phyloP scores from a whole-genome alignment of 2,797 vertebrate species.

The Dendrocincla tyrannina region DNA sequence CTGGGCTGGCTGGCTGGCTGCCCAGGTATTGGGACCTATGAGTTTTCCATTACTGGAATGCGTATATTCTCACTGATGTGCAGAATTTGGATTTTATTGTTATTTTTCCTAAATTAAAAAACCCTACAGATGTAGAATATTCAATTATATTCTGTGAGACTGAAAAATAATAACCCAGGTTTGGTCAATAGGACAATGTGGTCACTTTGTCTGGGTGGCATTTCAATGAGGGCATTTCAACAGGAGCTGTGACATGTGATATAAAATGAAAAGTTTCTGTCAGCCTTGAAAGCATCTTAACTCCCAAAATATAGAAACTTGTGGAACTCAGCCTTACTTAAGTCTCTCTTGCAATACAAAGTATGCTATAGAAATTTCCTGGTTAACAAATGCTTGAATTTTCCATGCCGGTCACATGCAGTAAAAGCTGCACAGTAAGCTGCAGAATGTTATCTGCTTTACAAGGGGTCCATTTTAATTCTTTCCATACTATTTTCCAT shows the following conservation, averaged over 20 bases:
- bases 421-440: background rate
- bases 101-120: slow-evolving; percentile 12
- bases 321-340: background rate
- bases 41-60: background rate
- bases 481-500: background rate
- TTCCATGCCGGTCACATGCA: background rate
- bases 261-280: background rate
- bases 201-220: background rate
- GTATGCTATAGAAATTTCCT: background rate
- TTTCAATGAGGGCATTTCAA: background rate
- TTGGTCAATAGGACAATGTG: background rate
- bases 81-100: background rate
- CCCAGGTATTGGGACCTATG: background rate
- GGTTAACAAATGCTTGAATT: background rate
- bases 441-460: background rate
- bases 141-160: background rate
- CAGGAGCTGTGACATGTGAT: background rate
- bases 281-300: background rate
- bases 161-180: background rate
- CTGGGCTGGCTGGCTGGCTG: background rate
- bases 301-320: background rate
- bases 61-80: background rate
- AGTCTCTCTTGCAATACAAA: background rate
- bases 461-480: background rate
- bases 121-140: background rate